These are phyloP conservation scores for Polydrusus cervinus DNA, from an alignment of 2,888 invertebrate genomes.

Conservation along the genomic window DNA sequence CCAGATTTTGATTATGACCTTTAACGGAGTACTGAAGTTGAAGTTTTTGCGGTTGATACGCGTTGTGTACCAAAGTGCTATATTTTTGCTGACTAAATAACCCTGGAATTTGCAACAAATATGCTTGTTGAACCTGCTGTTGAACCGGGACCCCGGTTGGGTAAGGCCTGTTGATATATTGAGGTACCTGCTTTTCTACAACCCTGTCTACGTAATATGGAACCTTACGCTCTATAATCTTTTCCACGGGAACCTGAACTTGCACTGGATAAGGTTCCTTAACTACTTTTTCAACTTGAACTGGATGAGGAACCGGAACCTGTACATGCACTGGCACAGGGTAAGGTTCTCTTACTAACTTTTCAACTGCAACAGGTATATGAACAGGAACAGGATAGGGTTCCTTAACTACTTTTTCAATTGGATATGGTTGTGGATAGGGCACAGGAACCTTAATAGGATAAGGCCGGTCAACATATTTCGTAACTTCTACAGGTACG, in stretches of 20 bases:
- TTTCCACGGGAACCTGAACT: slow-evolving; percentile 73
- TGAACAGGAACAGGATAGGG: slow-evolving; percentile 69
- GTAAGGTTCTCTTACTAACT: slow-evolving; percentile 64
- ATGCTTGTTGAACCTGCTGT: slow-evolving; percentile 31
- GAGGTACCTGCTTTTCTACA: slow-evolving; percentile 60
- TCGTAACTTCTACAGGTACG: slow-evolving; percentile 73
- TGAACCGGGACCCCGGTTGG: slow-evolving; percentile 6
- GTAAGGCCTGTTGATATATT: slow-evolving; percentile 49
- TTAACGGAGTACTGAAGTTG: slow-evolving; percentile 29
- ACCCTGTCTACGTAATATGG: slow-evolving; percentile 66
- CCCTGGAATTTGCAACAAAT: slow-evolving; percentile 46
- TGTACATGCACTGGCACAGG: slow-evolving; percentile 67
- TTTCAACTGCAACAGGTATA: slow-evolving; percentile 69
- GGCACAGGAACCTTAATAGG: slow-evolving; percentile 68
- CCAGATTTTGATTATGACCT: slow-evolving; percentile 9
- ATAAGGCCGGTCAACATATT: slow-evolving; percentile 73
- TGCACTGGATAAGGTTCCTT: slow-evolving; percentile 67
- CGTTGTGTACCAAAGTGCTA: slow-evolving; percentile 44
- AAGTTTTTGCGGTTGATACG: slow-evolving; percentile 39
- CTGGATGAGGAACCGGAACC: slow-evolving; percentile 66
- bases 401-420: slow-evolving; percentile 61
- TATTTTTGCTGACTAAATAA: slow-evolving; percentile 48
- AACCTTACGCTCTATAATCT: slow-evolving; percentile 63
- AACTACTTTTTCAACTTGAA: slow-evolving; percentile 70
- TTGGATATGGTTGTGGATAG: slow-evolving; percentile 67